These are phyloP conservation scores for Cyprinodon variegatus DNA, from an alignment of 2,113 vertebrate genomes.

Conservation along the genomic window DNA sequence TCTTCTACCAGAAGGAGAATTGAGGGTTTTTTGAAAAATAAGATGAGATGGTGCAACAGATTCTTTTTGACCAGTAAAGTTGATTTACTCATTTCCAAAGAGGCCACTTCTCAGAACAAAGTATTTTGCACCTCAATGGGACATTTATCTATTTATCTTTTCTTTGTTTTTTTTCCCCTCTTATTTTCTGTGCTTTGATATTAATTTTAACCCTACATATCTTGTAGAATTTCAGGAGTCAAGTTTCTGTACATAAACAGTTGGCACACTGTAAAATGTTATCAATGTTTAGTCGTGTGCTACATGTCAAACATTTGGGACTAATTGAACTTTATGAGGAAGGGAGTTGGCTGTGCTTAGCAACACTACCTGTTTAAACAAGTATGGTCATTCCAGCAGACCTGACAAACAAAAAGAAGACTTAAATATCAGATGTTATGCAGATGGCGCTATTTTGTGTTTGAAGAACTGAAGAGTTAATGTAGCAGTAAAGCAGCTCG, in stretches of 20 bases:
- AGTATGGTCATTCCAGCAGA: conserved; percentile 23
- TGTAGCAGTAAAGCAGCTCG: conserved; percentile 2
- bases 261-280: conserved; percentile 25
- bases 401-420: neutral
- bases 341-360: conserved; percentile 16
- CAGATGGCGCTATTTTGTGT: neutral
- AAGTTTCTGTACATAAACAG: conserved; percentile 12
- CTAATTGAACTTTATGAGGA: conserved; percentile 8
- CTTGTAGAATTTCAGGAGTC: conserved; percentile 23
- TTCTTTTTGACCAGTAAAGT: conserved; percentile 67
- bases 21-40: conserved; percentile 49
- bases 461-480: conserved; percentile 2
- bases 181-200: conserved; percentile 29
- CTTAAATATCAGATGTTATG: neutral
- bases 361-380: conserved; percentile 33
- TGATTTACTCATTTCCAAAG: conserved; percentile 79
- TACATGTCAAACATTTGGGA: conserved; percentile 34
- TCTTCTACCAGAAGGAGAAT: conserved; percentile 74
- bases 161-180: conserved; percentile 22
- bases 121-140: conserved; percentile 76
- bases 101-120: conserved; percentile 76
- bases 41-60: conserved; percentile 39
- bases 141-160: conserved; percentile 40
- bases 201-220: conserved; percentile 29
- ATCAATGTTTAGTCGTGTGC: conserved; percentile 24